These are phyloP conservation scores for Ernsta delagoae DNA, from an alignment of 2,888 invertebrate species.

Conservation along the genomic window DNA sequence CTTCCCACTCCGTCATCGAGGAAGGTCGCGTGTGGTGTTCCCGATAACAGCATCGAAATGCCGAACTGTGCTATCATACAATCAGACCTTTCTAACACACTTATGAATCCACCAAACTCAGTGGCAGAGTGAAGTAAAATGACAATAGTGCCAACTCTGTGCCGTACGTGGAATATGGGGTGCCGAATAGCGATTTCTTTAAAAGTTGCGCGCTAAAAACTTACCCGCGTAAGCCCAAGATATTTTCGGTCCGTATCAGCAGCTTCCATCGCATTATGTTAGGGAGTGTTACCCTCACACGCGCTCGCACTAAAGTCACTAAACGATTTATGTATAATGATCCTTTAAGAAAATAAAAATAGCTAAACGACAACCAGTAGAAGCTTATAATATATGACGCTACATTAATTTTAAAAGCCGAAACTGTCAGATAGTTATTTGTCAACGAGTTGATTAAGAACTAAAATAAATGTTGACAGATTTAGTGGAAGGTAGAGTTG, in stretches of 20 bases:
- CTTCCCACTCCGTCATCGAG: constrained; percentile 53
- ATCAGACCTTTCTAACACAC: constrained; percentile 36
- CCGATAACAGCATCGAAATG: constrained; percentile 54
- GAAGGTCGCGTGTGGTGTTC: constrained; percentile 56
- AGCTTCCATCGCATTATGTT: constrained; percentile 58
- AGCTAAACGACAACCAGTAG: constrained; percentile 50
- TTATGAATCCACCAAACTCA: constrained; percentile 49
- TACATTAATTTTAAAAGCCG: constrained; percentile 66
- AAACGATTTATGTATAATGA: constrained; percentile 61
- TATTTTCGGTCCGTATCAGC: constrained; percentile 62
- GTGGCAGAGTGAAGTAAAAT: constrained; percentile 53
- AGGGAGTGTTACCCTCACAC: constrained; percentile 60
- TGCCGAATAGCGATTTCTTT: constrained; percentile 57
- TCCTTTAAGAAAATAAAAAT: constrained; percentile 67
- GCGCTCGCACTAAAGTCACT: constrained; percentile 54
- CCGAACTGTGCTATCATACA: constrained; percentile 50
- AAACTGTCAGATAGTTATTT: constrained; percentile 73
- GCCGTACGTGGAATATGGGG: constrained; percentile 55
- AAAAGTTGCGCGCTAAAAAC: constrained; percentile 62
- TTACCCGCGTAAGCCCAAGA: constrained; percentile 62
- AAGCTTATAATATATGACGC: constrained; percentile 65
- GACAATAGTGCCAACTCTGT: constrained; percentile 45
- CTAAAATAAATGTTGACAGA: constrained; percentile 71
- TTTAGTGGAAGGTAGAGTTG: constrained; percentile 64
- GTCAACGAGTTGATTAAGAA: constrained; percentile 75